Conservation (phyloP, 2,113 vertebrate genomes). For the Calyptomena viridis region DNA sequence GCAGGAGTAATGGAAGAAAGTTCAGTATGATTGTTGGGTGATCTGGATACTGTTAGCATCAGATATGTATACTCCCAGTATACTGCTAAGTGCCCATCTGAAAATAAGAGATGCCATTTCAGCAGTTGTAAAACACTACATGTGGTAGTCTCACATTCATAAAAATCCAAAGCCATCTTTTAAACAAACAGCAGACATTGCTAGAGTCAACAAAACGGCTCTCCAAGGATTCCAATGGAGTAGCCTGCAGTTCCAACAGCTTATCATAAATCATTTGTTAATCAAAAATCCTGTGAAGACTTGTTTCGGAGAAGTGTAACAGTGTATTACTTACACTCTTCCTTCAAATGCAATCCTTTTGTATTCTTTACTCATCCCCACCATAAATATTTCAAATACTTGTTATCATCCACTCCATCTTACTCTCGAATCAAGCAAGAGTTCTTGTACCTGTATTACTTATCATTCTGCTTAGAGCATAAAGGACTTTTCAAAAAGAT, state of each 20-base stretch:
- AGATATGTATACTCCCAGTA: not conserved
- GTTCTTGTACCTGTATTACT: not conserved
- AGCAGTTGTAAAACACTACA: not conserved
- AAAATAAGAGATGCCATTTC: not conserved
- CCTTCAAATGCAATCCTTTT: not conserved
- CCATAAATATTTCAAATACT: not conserved
- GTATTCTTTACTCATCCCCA: not conserved
- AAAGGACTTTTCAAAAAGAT: not conserved
- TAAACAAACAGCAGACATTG: conserved; percentile 45
- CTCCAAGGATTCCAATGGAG: conserved; percentile 1
- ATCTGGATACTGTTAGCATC: conserved; percentile 28
- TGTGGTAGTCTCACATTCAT: not conserved
- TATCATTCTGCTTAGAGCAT: not conserved
- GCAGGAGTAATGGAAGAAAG: not conserved
- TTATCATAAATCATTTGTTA: conserved; percentile 21
- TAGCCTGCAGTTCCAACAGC: not conserved
- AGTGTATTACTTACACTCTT: not conserved
- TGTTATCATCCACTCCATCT: not conserved
- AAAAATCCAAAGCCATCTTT: conserved; percentile 26
- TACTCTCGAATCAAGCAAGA: not conserved
- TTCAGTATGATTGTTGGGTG: not conserved
- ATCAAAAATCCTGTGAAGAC: conserved; percentile 31
- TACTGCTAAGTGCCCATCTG: conserved; percentile 29
- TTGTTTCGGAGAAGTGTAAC: conserved; percentile 5
- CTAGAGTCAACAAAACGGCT: conserved; percentile 10